phyloP scores from a whole-genome alignment of 2,797 vertebrate species.

The Tarsius wallacei region DNA sequence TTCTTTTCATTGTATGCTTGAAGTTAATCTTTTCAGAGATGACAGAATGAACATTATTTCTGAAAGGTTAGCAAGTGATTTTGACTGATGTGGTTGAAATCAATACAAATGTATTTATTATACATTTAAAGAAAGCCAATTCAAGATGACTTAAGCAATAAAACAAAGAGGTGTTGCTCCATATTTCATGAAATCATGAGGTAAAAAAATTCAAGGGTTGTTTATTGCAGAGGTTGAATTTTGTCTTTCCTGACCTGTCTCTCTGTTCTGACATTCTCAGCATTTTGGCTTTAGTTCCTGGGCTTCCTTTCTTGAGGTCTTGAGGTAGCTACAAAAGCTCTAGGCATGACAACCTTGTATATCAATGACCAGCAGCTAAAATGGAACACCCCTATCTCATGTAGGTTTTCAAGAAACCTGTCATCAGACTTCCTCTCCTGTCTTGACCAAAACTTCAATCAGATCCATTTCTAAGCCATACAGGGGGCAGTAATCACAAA shows the following conservation, averaged over 20 bases:
- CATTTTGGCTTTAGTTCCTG: background rate
- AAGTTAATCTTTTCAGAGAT: slow-evolving; percentile 68
- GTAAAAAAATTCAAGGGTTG: background rate
- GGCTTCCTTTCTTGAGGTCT: background rate
- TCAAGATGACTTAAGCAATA: background rate
- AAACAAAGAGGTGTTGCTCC: background rate
- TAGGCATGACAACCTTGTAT: background rate
- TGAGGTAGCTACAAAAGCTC: background rate
- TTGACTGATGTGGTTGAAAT: background rate
- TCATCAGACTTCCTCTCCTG: background rate
- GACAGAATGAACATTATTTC: slow-evolving; percentile 53
- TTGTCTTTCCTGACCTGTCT: background rate
- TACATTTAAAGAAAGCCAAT: background rate
- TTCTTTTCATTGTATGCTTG: slow-evolving; percentile 62
- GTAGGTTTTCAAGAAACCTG: background rate
- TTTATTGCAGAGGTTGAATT: background rate
- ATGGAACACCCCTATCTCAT: background rate
- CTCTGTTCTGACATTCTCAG: background rate
- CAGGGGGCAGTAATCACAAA: background rate
- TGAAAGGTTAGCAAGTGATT: slow-evolving; percentile 56
- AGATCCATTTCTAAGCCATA: background rate
- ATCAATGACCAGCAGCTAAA: background rate
- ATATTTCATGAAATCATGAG: background rate
- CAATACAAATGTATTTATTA: slow-evolving; percentile 58
- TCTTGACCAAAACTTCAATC: background rate